Conservation (phyloP, 2,113 vertebrate genomes). For the Chaetops frenatus region DNA sequence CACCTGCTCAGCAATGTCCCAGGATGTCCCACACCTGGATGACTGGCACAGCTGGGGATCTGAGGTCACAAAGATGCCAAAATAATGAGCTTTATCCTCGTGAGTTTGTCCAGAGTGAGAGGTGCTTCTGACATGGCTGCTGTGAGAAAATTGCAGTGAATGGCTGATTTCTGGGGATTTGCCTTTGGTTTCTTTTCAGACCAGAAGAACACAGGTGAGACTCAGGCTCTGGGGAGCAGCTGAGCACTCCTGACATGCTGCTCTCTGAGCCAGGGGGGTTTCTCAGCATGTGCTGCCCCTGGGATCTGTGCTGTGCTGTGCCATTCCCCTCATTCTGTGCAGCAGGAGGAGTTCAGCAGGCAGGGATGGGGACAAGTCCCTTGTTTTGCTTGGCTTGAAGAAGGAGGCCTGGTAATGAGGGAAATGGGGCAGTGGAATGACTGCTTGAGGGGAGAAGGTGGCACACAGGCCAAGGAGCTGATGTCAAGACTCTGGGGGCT, state of each 20-base stretch:
- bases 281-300: not conserved
- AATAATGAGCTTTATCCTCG: not conserved
- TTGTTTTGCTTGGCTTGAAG: not conserved
- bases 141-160: not conserved
- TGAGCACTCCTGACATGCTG: fast-evolving
- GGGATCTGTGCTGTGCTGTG: not conserved
- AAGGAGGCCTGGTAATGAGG: not conserved
- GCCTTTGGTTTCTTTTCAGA: not conserved
- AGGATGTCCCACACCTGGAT: not conserved
- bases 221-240: not conserved
- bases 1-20: not conserved
- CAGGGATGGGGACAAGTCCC: not conserved
- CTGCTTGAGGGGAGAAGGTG: not conserved
- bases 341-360: fast-evolving
- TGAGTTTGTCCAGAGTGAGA: not conserved
- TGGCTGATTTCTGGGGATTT: not conserved
- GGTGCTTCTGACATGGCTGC: not conserved
- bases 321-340: not conserved
- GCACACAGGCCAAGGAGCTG: not conserved
- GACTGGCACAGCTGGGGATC: not conserved
- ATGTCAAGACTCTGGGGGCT: not conserved
- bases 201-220: not conserved
- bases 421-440: not conserved
- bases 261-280: not conserved
- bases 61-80: not conserved